Percentiles rank a stretch among this genome's conserved stretches.
These are phyloP conservation scores for Gymnocypris eckloni DNA, from an alignment of 2,797 vertebrate genomes.

Conservation along the genomic window DNA sequence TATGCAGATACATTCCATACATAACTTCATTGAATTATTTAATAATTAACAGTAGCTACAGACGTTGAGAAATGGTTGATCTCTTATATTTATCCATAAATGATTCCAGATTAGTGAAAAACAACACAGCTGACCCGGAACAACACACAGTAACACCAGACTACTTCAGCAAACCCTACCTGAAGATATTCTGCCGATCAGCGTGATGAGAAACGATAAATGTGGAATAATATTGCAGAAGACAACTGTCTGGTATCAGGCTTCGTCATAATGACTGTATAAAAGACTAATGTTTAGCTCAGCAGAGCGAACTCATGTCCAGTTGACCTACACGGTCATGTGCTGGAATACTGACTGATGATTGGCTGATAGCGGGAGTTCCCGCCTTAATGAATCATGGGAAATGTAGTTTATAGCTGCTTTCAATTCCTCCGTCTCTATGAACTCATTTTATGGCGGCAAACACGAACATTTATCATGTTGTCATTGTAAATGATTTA, in stretches of 20 bases:
- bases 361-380: conserved; percentile 51
- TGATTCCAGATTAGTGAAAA: neutral
- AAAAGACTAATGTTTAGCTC: conserved; percentile 23
- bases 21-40: neutral
- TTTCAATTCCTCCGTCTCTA: too few relatives aligned
- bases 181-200: neutral
- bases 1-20: neutral
- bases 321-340: conserved; percentile 53
- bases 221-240: neutral
- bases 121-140: conserved; percentile 30
- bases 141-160: neutral
- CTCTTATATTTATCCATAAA: conserved; percentile 5
- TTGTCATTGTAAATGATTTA: neutral
- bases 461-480: neutral
- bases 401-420: conserved; percentile 48
- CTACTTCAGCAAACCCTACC: conserved; percentile 17
- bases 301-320: neutral
- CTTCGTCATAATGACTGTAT: conserved; percentile 8
- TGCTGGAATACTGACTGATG: conserved; percentile 30
- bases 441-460: neutral
- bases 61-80: neutral
- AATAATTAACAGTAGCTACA: neutral
- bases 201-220: neutral
- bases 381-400: conserved; percentile 29
- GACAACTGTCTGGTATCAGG: neutral